These are phyloP conservation scores for Morone saxatilis DNA, from an alignment of 2,113 vertebrate species.

Conservation along the genomic window DNA sequence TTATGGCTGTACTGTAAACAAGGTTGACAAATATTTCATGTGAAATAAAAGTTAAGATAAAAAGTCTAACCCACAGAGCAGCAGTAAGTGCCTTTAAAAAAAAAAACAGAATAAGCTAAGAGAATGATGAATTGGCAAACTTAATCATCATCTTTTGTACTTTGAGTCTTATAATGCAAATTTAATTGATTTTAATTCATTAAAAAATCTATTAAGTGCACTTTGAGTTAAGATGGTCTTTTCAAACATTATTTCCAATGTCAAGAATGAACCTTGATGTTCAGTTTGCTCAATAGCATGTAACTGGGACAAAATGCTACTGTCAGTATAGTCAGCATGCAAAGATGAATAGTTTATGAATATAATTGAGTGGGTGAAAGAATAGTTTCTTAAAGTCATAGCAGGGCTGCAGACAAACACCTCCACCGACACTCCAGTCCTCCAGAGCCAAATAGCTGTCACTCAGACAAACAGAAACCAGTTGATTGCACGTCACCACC, in stretches of 20 bases:
- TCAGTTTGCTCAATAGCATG: not conserved
- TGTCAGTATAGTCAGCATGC: not conserved
- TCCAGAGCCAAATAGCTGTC: conserved; percentile 16
- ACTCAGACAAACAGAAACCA: not conserved
- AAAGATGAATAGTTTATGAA: not conserved
- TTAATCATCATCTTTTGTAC: too few relatives aligned
- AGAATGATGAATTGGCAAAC: too few relatives aligned
- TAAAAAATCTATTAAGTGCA: not conserved
- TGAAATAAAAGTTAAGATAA: too few relatives aligned
- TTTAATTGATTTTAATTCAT: too few relatives aligned
- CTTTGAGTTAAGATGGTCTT: not conserved
- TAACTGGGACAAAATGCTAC: not conserved
- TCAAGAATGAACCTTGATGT: not conserved
- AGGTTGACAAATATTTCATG: too few relatives aligned
- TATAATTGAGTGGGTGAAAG: not conserved
- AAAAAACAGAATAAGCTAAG: too few relatives aligned
- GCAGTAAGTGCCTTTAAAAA: too few relatives aligned
- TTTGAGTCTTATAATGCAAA: too few relatives aligned
- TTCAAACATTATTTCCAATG: not conserved
- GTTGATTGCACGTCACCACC: conserved; percentile 9
- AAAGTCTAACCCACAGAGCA: too few relatives aligned
- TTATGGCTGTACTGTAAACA: too few relatives aligned
- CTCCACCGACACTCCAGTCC: not conserved
- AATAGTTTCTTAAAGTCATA: not conserved
- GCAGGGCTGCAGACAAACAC: conserved; percentile 3